phyloP scores from a whole-genome alignment of 2,113 vertebrate genomes.

The Odocoileus virginianus region DNA sequence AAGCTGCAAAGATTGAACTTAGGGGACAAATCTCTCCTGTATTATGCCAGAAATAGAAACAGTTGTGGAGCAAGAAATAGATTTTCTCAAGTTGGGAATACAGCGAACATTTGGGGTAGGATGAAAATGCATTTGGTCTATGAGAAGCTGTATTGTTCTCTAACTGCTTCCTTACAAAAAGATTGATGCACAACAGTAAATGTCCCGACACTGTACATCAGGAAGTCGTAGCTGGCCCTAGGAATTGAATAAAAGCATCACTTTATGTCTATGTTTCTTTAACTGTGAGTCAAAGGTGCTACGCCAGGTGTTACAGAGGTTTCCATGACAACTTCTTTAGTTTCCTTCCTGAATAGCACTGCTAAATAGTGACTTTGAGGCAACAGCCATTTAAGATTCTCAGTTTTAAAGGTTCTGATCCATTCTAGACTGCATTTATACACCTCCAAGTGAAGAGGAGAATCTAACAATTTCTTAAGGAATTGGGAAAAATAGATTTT shows the following conservation, averaged over 20 bases:
- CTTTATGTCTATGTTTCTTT: slow-evolving; percentile 29
- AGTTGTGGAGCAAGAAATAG: not conserved
- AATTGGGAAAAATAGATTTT: not conserved
- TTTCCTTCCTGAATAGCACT: slow-evolving; percentile 57
- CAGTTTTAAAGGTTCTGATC: not conserved
- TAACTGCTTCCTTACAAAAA: not conserved
- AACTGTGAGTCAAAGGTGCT: slow-evolving; percentile 64
- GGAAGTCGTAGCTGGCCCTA: not conserved
- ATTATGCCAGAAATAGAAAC: not conserved
- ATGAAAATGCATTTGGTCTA: not conserved
- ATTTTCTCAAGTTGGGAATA: not conserved
- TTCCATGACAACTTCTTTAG: slow-evolving; percentile 74
- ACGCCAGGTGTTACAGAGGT: slow-evolving; percentile 64
- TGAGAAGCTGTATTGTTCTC: not conserved
- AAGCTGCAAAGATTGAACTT: not conserved
- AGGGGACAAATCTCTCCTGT: not conserved
- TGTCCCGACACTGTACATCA: not conserved
- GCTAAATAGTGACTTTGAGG: slow-evolving; percentile 57
- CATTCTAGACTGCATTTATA: not conserved
- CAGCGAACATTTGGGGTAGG: not conserved
- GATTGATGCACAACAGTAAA: not conserved
- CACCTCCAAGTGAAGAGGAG: not conserved
- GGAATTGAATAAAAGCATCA: not conserved
- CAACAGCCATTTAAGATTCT: slow-evolving; percentile 39
- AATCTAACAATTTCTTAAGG: not conserved